Evolutionary conservation across 2,888 invertebrate species (phyloP), one percentile per base, ranked within the genome.

Genomic region (Xestia xanthographa): DNA sequence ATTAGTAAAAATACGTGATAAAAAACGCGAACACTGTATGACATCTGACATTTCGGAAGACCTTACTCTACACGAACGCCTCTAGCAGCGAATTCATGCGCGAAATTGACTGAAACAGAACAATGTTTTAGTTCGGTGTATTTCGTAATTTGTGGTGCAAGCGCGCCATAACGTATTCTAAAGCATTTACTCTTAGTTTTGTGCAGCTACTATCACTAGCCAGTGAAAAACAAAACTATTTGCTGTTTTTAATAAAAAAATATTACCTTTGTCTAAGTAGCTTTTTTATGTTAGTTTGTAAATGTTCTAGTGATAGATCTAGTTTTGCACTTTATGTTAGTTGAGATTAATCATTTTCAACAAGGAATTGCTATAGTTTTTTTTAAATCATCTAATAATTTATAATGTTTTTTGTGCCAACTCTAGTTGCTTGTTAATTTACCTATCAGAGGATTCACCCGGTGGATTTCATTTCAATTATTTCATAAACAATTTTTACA

Each of bases 331-430:
- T 62, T 0, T 70, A 53, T 14, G 11, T 34, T 65, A 70, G 56
- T 50, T 50, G 12, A 66, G 53, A 82, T 89, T 89, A 89, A 88
- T 89, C 85, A 87, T 88, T 88, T 89, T 87, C 89, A 85, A 80
- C 53, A 82, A 89, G 77, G 34, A 34, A 73, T 66, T 0, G 22
- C 34, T 8, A 41, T 1, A 0, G 0, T 8, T 50, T 65, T 75
- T 71, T 38, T 34, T 11, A 26, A 12, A 34, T 26, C 5, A 2
- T 43, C 20, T 5, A 14, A 38, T 9, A n/a, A 14, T 6, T 53
- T 5, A 34, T 34, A 9, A 6, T n/a, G n/a, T 20, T 2, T 38
- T 20, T 38, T 66, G 20, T 43, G 22, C 2, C 29, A 6, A 17
- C 20, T 11, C 38, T 3, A 9, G 12, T 22, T 26, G 26, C 12